Evolutionary conservation across 2,113 vertebrate genomes (phyloP).

Genomic region (Pholis gunnellus): DNA sequence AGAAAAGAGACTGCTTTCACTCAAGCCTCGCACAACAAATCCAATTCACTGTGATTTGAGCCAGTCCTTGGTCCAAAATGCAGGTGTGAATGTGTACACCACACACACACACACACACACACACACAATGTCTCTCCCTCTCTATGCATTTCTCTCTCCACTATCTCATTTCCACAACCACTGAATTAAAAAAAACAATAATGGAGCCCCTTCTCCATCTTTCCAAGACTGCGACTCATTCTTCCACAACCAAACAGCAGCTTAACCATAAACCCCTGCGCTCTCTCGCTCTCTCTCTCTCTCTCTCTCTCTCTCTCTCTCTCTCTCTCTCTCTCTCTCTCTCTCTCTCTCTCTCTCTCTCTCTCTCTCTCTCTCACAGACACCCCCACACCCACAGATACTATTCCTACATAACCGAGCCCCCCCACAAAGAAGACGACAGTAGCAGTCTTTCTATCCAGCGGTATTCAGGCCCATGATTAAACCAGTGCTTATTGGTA

Average conservation of each 20-base stretch:
- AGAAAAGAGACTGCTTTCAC: constrained; percentile 66
- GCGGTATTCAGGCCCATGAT: constrained; percentile 63
- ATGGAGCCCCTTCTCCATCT: constrained; percentile 11
- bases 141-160: constrained; percentile 18
- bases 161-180: constrained; percentile 60
- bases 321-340: background rate
- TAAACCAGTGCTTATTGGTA: constrained; percentile 78
- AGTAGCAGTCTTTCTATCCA: constrained; percentile 65
- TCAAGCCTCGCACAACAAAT: constrained; percentile 62
- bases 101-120: constrained; percentile 9
- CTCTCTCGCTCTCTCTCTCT: background rate
- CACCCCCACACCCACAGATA: constrained; percentile 22
- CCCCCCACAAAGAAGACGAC: constrained; percentile 54
- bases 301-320: no score
- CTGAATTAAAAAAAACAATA: constrained; percentile 63
- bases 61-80: constrained; percentile 68
- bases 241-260: constrained; percentile 51
- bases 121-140: constrained; percentile 7
- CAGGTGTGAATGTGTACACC: constrained; percentile 62
- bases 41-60: constrained; percentile 68
- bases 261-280: constrained; percentile 44
- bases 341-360: background rate
- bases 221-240: constrained; percentile 40
- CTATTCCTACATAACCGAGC: constrained; percentile 29
- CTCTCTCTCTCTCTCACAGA: constrained; percentile 3